Conservation (phyloP, 2,113 vertebrate species). For the Dicrurus megarhynchus region DNA sequence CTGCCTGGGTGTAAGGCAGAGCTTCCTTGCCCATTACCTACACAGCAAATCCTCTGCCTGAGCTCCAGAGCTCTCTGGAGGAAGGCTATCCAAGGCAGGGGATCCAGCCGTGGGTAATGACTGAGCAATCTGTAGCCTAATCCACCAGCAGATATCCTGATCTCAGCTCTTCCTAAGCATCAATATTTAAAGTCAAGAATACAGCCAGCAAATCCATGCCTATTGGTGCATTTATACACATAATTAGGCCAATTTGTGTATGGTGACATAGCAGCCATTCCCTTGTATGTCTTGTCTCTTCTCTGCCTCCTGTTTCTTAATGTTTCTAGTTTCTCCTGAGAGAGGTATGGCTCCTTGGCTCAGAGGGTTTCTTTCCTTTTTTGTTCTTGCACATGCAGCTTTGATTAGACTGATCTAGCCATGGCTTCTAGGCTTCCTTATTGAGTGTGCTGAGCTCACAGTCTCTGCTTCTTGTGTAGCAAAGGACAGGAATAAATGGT, state of each 20-base stretch:
- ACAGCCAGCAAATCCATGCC: neutral
- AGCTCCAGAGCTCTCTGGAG: neutral
- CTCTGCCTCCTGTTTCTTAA: neutral
- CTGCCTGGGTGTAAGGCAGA: neutral
- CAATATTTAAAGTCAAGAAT: constrained; percentile 51
- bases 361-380: neutral
- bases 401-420: neutral
- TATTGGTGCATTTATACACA: constrained; percentile 49
- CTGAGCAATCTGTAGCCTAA: constrained; percentile 44
- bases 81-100: neutral
- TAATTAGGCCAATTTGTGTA: constrained; percentile 60
- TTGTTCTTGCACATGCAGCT: neutral
- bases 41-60: neutral
- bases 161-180: constrained; percentile 53
- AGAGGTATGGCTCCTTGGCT: neutral
- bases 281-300: neutral
- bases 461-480: neutral
- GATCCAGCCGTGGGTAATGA: neutral
- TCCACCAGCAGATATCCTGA: constrained; percentile 39
- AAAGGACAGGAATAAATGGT: neutral
- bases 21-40: neutral
- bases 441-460: neutral
- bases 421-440: neutral
- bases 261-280: constrained; percentile 52
- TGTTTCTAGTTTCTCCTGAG: neutral